Evolutionary conservation across 2,113 vertebrate species (phyloP).

Genomic region (Leptobrachium ailaonicum): DNA sequence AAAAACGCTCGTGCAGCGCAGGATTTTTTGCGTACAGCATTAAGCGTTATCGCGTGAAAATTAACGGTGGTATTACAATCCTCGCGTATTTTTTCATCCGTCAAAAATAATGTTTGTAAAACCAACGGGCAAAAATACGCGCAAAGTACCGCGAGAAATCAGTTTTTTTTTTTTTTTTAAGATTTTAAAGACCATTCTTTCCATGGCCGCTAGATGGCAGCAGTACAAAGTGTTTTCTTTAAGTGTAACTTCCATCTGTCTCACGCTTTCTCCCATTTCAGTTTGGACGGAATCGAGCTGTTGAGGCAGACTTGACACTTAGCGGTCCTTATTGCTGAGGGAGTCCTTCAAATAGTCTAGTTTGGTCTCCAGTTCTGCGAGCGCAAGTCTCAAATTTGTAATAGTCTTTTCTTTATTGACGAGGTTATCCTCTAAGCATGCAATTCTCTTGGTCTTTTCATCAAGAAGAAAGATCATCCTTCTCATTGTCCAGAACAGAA

Average conservation of each 20-base stretch:
- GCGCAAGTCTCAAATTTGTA: constrained; percentile 73
- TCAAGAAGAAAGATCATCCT: constrained; percentile 90
- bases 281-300: constrained; percentile 79
- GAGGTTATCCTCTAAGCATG: constrained; percentile 80
- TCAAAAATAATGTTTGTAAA: too few species aligned
- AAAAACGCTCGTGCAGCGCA: too few species aligned
- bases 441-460: constrained; percentile 89
- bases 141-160: too few species aligned
- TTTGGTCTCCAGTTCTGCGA: constrained; percentile 81
- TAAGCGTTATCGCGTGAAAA: too few species aligned
- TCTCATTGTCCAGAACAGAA: constrained; percentile 86
- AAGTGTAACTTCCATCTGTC: constrained; percentile 75
- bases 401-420: constrained; percentile 85
- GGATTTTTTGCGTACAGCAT: too few species aligned
- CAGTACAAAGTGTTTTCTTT: constrained; percentile 89
- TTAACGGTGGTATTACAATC: too few species aligned
- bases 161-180: too few species aligned
- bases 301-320: constrained; percentile 78
- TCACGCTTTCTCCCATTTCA: constrained; percentile 73
- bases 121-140: too few species aligned
- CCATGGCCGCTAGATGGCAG: constrained; percentile 88
- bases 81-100: too few species aligned
- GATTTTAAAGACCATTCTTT: constrained; percentile 56
- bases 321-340: constrained; percentile 77
- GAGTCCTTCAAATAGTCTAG: constrained; percentile 79